Evolutionary conservation across 2,797 vertebrate genomes (phyloP), one percentile per base, ranked within the genome.

Genomic region (Atherinosoma microstoma): DNA sequence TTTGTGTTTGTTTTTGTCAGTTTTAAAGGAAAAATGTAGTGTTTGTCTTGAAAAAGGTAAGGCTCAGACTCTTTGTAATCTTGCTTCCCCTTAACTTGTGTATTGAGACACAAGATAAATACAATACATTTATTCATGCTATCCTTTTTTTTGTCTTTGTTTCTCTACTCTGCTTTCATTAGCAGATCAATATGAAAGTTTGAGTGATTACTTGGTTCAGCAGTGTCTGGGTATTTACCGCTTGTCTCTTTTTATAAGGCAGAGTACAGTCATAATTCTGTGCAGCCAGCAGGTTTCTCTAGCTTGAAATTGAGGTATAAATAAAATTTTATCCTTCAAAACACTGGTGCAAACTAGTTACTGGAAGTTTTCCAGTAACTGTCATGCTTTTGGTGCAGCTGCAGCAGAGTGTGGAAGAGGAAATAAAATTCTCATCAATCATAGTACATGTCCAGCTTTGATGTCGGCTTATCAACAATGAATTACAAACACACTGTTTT

Each of bases 171-270:
- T 40, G 57, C 29, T 78, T 83, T 76, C 24, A 59, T 82, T 58
- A 63, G 36, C 47, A 58, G 79, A 85, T 77, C 13, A 49, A 87
- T 78, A 77, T 70, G 40, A 71, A 86, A 68, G 58, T 85, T 86
- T 71, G 35, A 70, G 70, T 73, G 70, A 87, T 90, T 82, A 76
- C 68, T 82, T 63, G 75, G 59, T 72, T 79, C 76, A 38, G 67
- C 29, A 49, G 36, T 34, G 54, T 76, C 64, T 74, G 78, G 35
- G 64, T 83, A 63, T 68, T 64, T 66, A 30, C 67, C 38, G 70
- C 58, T 69, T 30, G 35, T 74, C 62, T 79, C 38, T 73, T 64
- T 77, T 76, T 70, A 49, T 58, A 75, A 70, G 35, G 22, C 62
- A 42, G 56, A 72, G 35, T 58, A 47, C 68, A 66, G 63, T 53